phyloP scores from a whole-genome alignment of 2,113 vertebrate genomes.

The Isurus oxyrinchus region DNA sequence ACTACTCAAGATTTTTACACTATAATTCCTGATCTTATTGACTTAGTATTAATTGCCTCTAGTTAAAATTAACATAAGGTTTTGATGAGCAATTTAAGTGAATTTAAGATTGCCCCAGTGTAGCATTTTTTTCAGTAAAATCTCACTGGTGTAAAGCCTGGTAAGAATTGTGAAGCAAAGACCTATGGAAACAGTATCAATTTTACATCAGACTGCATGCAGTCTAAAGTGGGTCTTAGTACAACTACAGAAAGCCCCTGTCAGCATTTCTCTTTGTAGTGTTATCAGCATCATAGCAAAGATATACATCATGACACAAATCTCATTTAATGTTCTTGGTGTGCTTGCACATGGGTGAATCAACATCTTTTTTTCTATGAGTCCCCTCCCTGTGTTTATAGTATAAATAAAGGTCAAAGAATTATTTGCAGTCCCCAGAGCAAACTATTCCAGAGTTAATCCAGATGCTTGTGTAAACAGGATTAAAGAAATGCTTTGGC shows the following conservation, averaged over 20 bases:
- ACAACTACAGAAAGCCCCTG: background rate
- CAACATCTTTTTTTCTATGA: background rate
- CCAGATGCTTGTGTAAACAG: slow-evolving; percentile 32
- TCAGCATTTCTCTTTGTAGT: background rate
- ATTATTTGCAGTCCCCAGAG: slow-evolving; percentile 19
- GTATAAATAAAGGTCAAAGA: slow-evolving; percentile 8
- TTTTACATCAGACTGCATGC: background rate
- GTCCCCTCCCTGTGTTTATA: background rate
- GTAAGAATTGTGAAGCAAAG: background rate
- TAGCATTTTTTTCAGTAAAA: background rate
- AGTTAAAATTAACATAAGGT: background rate
- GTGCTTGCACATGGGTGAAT: background rate
- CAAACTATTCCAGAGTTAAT: slow-evolving; percentile 22
- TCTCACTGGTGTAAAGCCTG: background rate
- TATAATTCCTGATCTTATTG: background rate
- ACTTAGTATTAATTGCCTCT: background rate
- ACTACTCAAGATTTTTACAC: background rate
- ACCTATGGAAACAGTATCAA: background rate
- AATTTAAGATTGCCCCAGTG: background rate
- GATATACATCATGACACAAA: background rate
- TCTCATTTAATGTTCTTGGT: slow-evolving; percentile 23
- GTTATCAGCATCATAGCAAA: background rate
- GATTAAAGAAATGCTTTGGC: slow-evolving; percentile 27
- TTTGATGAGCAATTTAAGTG: background rate
- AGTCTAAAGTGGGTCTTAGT: background rate